Evolutionary conservation across 2,113 vertebrate species (phyloP).

Genomic region (Acanthisitta chloris): DNA sequence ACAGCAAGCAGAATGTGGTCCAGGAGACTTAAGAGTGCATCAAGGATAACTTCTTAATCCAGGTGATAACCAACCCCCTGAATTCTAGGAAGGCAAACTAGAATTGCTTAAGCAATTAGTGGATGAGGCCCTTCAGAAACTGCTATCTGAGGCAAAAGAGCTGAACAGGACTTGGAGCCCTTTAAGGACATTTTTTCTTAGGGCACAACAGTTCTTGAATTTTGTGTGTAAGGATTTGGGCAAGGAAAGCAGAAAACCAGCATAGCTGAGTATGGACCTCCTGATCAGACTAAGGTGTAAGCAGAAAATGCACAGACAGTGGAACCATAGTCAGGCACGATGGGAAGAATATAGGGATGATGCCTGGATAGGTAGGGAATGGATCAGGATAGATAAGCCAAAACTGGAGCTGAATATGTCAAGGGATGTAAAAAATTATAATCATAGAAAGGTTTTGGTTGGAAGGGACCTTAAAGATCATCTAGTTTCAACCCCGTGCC

Average conservation of each 20-base stretch:
- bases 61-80: neutral
- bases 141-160: neutral
- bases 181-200: neutral
- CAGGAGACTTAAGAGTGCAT: neutral
- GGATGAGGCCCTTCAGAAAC: neutral
- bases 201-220: neutral
- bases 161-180: neutral
- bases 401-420: neutral
- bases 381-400: neutral
- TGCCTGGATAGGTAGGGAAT: fast-evolving
- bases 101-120: neutral
- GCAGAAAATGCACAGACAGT: neutral
- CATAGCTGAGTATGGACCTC: neutral
- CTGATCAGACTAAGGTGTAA: neutral
- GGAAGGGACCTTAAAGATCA: neutral
- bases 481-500: neutral
- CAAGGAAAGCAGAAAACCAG: neutral
- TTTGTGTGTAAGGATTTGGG: neutral
- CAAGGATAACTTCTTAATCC: neutral
- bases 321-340: neutral
- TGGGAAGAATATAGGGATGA: neutral
- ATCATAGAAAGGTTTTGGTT: neutral
- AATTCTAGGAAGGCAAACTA: neutral
- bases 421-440: neutral
- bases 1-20: neutral